Conservation (phyloP, 2,113 vertebrate genomes). For the Nettapus auritus region DNA sequence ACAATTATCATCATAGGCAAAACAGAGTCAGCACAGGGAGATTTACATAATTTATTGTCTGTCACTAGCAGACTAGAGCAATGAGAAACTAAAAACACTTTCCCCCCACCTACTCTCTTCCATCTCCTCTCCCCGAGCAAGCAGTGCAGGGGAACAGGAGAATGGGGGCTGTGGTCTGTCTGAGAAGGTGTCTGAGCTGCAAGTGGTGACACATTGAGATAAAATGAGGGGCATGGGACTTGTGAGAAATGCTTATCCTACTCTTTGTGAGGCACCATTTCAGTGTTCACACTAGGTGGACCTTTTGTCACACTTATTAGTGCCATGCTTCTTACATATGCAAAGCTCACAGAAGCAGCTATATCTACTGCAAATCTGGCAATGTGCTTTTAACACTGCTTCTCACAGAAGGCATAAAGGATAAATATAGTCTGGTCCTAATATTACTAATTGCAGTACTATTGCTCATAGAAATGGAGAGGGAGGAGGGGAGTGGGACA, state of each 20-base stretch:
- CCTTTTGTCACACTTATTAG: not conserved
- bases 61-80: too few species aligned
- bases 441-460: not conserved
- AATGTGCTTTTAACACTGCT: not conserved
- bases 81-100: too few species aligned
- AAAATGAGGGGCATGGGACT: not conserved
- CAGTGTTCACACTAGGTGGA: not conserved
- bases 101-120: too few species aligned
- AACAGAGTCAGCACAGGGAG: too few species aligned
- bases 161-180: too few species aligned
- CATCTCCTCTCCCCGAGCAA: too few species aligned
- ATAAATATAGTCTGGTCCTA: not conserved
- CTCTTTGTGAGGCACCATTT: not conserved
- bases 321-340: not conserved
- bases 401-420: not conserved
- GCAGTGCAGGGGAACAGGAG: too few species aligned
- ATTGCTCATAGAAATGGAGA: not conserved
- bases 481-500: too few species aligned
- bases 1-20: too few species aligned
- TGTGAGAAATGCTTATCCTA: not conserved
- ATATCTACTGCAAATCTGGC: not conserved
- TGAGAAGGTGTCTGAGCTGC: not conserved
- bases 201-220: not conserved
- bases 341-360: not conserved
- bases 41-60: too few species aligned